Percentiles rank a stretch among this genome's conserved stretches.
phyloP scores from a whole-genome alignment of 2,113 vertebrate species.

The Amblyopsis rosae region DNA sequence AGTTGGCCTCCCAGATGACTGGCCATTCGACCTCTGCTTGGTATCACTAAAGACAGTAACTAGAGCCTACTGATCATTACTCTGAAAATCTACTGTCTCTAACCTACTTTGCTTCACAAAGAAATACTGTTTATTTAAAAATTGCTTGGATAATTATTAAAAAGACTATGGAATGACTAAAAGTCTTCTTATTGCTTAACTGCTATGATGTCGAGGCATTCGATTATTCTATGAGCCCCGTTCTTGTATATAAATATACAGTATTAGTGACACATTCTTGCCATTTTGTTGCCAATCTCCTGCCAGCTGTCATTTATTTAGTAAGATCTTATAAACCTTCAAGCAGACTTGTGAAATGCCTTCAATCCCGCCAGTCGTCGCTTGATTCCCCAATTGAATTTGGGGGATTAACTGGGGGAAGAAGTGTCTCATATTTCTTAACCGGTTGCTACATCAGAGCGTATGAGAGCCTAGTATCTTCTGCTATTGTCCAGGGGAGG shows the following conservation, averaged over 20 bases:
- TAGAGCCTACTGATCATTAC: constrained; percentile 23
- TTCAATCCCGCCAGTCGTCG: constrained; percentile 67
- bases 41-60: constrained; percentile 4
- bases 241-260: constrained; percentile 47
- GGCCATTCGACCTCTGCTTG: constrained; percentile 10
- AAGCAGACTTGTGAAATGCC: constrained; percentile 65
- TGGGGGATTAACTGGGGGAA: constrained; percentile 68
- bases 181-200: constrained; percentile 69
- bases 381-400: constrained; percentile 75
- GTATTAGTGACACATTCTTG: constrained; percentile 67
- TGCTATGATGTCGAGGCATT: constrained; percentile 68
- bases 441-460: constrained; percentile 70
- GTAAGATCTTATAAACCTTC: constrained; percentile 74
- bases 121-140: constrained; percentile 56
- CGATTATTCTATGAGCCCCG: constrained; percentile 70
- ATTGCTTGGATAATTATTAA: constrained; percentile 71
- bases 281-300: constrained; percentile 75
- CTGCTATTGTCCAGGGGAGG: constrained; percentile 77
- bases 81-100: constrained; percentile 48
- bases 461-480: constrained; percentile 56
- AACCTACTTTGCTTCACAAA: constrained; percentile 71
- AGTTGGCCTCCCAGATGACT: neutral
- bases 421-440: constrained; percentile 71
- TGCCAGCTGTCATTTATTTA: constrained; percentile 68
- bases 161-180: constrained; percentile 74